Evolutionary conservation across 2,113 vertebrate species (phyloP).

Genomic region (Syngnathus scovelli): DNA sequence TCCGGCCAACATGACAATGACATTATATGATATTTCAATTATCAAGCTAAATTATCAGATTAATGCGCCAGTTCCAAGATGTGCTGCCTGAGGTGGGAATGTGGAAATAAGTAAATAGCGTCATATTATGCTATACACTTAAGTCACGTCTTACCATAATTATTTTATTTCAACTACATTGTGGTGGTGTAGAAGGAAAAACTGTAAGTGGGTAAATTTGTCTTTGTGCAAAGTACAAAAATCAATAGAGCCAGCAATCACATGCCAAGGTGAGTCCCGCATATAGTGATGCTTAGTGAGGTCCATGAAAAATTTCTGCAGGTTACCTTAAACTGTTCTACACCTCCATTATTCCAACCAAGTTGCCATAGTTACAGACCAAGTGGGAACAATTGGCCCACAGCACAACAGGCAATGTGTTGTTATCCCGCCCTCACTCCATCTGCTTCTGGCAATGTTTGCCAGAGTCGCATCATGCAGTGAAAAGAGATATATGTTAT

Average conservation of each 20-base stretch:
- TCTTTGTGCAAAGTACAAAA: neutral
- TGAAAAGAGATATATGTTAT: slow-evolving; percentile 21
- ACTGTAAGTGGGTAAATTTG: neutral
- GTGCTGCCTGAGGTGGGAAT: no score
- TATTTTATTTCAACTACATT: no score
- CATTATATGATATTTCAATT: no score
- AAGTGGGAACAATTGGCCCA: slow-evolving; percentile 36
- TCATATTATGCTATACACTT: neutral
- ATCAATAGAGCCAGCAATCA: neutral
- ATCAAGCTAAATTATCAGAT: no score
- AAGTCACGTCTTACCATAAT: no score
- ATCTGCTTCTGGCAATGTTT: slow-evolving; percentile 15
- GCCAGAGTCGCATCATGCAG: slow-evolving; percentile 22
- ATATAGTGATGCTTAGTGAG: neutral
- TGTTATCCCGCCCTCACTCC: neutral
- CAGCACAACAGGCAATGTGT: slow-evolving; percentile 2
- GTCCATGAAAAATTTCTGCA: slow-evolving; percentile 9
- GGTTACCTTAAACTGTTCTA: slow-evolving; percentile 13
- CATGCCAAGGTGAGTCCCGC: neutral
- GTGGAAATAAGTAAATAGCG: neutral
- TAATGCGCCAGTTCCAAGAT: no score
- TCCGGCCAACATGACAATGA: no score
- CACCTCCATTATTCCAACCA: slow-evolving; percentile 19
- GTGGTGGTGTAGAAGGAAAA: neutral
- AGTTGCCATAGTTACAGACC: slow-evolving; percentile 52